Evolutionary conservation across 2,797 vertebrate genomes (phyloP).

Genomic region (Chromis chromis): DNA sequence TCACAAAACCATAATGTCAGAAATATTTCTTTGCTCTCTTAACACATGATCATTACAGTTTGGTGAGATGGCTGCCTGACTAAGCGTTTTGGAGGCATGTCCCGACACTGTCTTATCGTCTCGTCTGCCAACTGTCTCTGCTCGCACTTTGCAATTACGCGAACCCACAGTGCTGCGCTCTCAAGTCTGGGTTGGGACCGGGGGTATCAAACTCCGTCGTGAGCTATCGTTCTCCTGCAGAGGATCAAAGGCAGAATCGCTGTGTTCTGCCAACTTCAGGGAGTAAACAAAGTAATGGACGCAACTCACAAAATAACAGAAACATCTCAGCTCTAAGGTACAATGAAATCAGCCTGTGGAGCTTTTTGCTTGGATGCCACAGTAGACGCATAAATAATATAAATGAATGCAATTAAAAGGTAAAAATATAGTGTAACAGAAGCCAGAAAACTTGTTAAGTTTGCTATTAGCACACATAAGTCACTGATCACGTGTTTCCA

Average conservation of each 20-base stretch:
- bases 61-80: slow-evolving; percentile 77
- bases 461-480: neutral
- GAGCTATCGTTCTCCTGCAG: slow-evolving; percentile 13
- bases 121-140: slow-evolving; percentile 75
- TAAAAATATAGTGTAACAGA: too few relatives aligned
- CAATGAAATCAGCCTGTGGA: neutral
- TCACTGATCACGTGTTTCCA: neutral
- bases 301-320: slow-evolving; percentile 5
- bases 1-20: slow-evolving; percentile 78
- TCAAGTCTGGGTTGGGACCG: slow-evolving; percentile 42
- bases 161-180: slow-evolving; percentile 61
- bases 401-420: too few relatives aligned
- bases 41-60: slow-evolving; percentile 81
- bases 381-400: too few relatives aligned
- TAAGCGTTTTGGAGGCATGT: slow-evolving; percentile 79
- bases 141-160: slow-evolving; percentile 79
- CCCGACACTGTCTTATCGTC: slow-evolving; percentile 70
- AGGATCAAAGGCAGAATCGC: slow-evolving; percentile 4
- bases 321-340: neutral
- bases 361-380: neutral
- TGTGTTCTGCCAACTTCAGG: neutral
- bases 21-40: slow-evolving; percentile 77
- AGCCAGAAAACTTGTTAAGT: neutral
- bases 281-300: slow-evolving; percentile 8
- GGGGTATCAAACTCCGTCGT: neutral